phyloP scores from a whole-genome alignment of 2,888 invertebrate genomes.

The Frankliniella intonsa region DNA sequence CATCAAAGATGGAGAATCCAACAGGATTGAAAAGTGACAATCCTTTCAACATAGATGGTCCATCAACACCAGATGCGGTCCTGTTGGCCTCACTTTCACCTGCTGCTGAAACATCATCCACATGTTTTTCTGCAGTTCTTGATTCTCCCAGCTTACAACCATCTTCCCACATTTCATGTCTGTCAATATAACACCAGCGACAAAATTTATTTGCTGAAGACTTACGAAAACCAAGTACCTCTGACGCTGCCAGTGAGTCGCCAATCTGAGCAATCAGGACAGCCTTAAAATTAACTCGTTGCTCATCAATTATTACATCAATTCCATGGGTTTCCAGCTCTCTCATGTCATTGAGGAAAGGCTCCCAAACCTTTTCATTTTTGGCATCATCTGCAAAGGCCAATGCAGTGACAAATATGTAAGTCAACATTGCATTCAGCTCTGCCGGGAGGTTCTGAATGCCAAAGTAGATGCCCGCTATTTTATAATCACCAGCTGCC shows the following conservation, averaged over 20 bases:
- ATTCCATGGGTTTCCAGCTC: not conserved
- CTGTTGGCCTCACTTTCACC: not conserved
- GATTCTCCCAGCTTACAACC: not conserved
- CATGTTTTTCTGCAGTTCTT: not conserved
- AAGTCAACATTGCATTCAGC: not conserved
- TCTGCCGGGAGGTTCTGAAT: not conserved
- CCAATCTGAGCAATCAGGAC: not conserved
- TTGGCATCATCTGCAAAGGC: not conserved
- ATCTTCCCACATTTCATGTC: not conserved
- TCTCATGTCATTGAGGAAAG: not conserved
- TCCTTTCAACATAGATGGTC: not conserved
- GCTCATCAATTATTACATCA: not conserved
- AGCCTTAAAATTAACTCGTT: not conserved
- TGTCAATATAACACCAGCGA: not conserved
- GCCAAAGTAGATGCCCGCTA: not conserved
- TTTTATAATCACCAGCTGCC: not conserved
- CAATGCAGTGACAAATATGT: not conserved
- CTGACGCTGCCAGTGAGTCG: not conserved
- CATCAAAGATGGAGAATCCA: not conserved
- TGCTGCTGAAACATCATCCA: not conserved
- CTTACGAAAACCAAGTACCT: not conserved
- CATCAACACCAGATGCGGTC: not conserved
- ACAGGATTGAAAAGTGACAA: not conserved
- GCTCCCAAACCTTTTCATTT: not conserved
- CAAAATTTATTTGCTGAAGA: not conserved